Conservation (phyloP, 1,140 invertebrate species). For the Drosophila dunni region DNA sequence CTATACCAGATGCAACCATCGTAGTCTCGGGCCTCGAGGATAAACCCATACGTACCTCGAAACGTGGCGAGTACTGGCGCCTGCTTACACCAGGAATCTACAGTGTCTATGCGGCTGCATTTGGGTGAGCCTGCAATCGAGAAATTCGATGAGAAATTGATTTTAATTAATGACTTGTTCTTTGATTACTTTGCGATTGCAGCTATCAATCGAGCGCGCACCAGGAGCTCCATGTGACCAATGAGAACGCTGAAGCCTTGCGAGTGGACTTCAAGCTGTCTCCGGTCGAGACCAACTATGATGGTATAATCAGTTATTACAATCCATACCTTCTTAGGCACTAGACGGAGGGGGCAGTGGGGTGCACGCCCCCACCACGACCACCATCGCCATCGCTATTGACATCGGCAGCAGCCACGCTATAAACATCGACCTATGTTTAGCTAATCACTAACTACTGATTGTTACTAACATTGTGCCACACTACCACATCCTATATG, state of each 20-base stretch:
- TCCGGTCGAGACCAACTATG: slow-evolving; percentile 75
- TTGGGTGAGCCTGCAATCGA: slow-evolving; percentile 87
- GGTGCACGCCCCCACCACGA: neutral
- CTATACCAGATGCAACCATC: slow-evolving; percentile 89
- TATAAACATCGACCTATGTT: slow-evolving; percentile 7
- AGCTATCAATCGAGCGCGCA: slow-evolving; percentile 74
- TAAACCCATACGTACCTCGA: slow-evolving; percentile 89
- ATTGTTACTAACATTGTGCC: slow-evolving; percentile 28
- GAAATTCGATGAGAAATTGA: neutral
- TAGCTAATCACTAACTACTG: neutral
- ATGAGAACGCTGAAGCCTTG: slow-evolving; percentile 70
- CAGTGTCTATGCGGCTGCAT: slow-evolving; percentile 88
- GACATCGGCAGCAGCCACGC: slow-evolving; percentile 5
- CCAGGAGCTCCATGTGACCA: slow-evolving; percentile 73
- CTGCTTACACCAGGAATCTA: slow-evolving; percentile 93
- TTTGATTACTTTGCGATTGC: neutral
- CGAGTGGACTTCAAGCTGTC: slow-evolving; percentile 81
- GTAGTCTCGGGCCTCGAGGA: slow-evolving; percentile 89
- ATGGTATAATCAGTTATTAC: slow-evolving; percentile 84
- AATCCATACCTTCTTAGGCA: slow-evolving; percentile 81
- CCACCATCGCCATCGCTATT: neutral
- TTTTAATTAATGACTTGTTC: slow-evolving; percentile 1
- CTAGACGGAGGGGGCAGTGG: slow-evolving; percentile 39
- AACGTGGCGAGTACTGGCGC: slow-evolving; percentile 94
- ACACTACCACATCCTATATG: slow-evolving; percentile 12